Evolutionary conservation across 2,797 vertebrate genomes (phyloP).

Genomic region (Dromococcyx pavoninus): DNA sequence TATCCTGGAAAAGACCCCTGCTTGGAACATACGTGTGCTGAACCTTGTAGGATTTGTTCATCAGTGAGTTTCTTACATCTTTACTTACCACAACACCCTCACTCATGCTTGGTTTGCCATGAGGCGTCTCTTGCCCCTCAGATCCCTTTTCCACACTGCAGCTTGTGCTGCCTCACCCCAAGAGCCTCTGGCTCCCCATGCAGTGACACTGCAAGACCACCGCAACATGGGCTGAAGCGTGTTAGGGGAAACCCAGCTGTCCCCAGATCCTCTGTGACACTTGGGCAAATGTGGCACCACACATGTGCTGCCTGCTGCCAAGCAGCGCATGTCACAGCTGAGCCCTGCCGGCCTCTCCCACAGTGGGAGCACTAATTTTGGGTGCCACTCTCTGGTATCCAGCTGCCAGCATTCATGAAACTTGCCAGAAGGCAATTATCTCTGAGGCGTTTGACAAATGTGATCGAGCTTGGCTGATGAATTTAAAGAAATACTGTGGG

Average conservation of each 20-base stretch:
- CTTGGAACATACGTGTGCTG: neutral
- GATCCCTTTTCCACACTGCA: fast-evolving
- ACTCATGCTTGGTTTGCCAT: fast-evolving
- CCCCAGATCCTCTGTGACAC: neutral
- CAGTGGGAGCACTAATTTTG: neutral
- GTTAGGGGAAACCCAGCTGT: neutral
- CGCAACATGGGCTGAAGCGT: neutral
- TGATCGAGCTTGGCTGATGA: neutral
- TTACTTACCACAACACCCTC: neutral
- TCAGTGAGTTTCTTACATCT: neutral
- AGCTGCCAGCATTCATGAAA: neutral
- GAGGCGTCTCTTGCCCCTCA: neutral
- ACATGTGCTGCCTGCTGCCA: neutral
- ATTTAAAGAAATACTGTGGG: neutral
- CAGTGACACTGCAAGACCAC: neutral
- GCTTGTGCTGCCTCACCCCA: neutral
- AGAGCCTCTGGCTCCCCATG: neutral
- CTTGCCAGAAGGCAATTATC: neutral
- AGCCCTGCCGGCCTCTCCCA: neutral
- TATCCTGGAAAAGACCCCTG: neutral
- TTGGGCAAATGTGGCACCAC: neutral
- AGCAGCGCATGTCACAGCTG: neutral
- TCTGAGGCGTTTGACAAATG: neutral
- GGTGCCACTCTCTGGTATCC: neutral
- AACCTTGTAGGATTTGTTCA: neutral